These are phyloP conservation scores for Drosophila algonquin DNA, from an alignment of 2,888 invertebrate genomes.

Conservation along the genomic window DNA sequence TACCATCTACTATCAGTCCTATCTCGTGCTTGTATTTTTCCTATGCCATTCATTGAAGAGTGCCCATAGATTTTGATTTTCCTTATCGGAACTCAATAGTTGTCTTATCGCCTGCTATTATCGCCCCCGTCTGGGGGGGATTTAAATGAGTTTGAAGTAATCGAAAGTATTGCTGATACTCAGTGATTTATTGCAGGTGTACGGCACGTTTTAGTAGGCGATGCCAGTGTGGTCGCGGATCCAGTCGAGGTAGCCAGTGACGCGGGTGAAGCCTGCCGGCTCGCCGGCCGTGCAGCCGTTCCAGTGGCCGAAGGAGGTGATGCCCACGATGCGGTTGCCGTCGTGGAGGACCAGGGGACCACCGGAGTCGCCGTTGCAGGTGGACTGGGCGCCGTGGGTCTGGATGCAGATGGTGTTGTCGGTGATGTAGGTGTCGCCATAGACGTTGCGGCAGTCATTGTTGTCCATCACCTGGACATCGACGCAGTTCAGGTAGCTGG, in stretches of 20 bases:
- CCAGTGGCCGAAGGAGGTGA: constrained; percentile 48
- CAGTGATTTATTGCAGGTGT: no score
- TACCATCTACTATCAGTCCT: neutral
- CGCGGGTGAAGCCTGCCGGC: constrained; percentile 55
- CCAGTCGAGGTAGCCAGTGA: constrained; percentile 46
- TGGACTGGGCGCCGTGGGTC: constrained; percentile 51
- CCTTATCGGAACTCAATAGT: no score
- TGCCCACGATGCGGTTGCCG: constrained; percentile 49
- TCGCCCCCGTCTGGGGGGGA: no score
- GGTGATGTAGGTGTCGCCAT: constrained; percentile 27
- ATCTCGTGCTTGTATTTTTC: neutral
- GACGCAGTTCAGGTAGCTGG: constrained; percentile 72
- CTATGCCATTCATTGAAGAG: neutral
- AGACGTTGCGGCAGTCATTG: constrained; percentile 66
- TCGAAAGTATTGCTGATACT: no score
- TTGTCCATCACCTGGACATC: constrained; percentile 73
- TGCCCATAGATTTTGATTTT: no score
- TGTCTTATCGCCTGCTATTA: no score
- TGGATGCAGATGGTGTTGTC: constrained; percentile 57
- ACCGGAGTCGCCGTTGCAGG: constrained; percentile 73
- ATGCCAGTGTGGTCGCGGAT: constrained; percentile 37
- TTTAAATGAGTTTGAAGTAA: no score
- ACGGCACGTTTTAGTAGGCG: constrained; percentile 6
- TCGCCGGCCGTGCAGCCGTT: constrained; percentile 43
- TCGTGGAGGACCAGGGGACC: constrained; percentile 62